A percentile compares a stretch with the other conserved stretches of the same genome.
Conservation (phyloP, 2,113 vertebrate species). For the Apodemus speciosus region DNA sequence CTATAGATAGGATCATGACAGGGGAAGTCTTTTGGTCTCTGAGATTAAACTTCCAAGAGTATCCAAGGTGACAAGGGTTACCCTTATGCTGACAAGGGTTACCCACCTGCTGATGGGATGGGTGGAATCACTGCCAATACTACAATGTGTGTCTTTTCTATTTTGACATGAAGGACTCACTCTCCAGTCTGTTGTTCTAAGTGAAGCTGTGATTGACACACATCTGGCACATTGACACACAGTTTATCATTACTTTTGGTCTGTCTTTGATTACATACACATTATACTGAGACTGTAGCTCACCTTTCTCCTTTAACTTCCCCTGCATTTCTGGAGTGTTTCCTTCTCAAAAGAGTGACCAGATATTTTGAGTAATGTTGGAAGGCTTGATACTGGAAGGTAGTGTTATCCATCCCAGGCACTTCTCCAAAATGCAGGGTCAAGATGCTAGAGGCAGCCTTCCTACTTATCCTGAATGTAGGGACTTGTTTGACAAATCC, state of each 20-base stretch:
- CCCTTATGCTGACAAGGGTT: neutral
- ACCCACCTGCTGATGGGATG: neutral
- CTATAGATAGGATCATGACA: fast-evolving
- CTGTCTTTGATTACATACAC: neutral
- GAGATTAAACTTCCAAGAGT: fast-evolving
- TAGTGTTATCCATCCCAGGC: conserved; percentile 27
- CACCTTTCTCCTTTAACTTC: conserved; percentile 72
- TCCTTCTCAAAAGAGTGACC: conserved; percentile 76
- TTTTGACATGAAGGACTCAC: neutral
- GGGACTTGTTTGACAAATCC: neutral
- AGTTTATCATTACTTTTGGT: neutral
- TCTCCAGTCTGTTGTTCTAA: neutral
- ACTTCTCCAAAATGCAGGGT: conserved; percentile 74
- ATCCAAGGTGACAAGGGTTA: neutral
- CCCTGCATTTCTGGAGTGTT: conserved; percentile 65
- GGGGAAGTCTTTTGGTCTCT: neutral
- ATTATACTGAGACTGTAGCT: conserved; percentile 44
- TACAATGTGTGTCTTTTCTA: neutral
- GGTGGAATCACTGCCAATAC: neutral
- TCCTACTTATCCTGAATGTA: conserved; percentile 56
- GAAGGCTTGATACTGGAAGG: conserved; percentile 73
- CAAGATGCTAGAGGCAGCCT: conserved; percentile 63
- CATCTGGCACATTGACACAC: neutral
- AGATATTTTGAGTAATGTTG: conserved; percentile 80
- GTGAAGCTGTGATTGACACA: neutral